A percentile compares a stretch with the other conserved stretches of the same genome.
Conservation (phyloP, 2,888 invertebrate species). For the Lycocerus yunnanus region DNA sequence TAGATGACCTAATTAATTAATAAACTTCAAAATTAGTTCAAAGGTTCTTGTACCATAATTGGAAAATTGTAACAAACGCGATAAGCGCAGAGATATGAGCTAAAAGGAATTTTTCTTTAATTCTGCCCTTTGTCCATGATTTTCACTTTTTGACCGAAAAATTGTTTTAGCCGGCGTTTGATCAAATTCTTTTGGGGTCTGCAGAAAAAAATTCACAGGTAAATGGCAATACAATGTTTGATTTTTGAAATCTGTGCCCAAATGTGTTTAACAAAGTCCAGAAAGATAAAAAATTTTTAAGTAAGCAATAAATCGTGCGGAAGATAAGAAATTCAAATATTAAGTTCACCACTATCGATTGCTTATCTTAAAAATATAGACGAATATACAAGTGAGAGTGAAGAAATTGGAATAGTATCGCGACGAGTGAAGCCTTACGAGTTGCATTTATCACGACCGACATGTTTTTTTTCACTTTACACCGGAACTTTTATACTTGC, state of each 20-base stretch:
- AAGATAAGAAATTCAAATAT: background rate
- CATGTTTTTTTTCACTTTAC: background rate
- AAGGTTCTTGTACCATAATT: background rate
- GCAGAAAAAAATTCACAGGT: too few species aligned
- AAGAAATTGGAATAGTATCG: conserved; percentile 17
- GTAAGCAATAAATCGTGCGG: background rate
- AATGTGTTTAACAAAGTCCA: background rate
- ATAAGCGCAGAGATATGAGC: background rate
- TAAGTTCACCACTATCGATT: background rate
- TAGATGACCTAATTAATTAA: background rate
- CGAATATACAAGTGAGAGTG: conserved; percentile 1
- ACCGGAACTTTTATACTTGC: background rate
- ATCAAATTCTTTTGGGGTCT: too few species aligned
- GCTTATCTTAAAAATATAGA: background rate
- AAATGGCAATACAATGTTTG: too few species aligned
- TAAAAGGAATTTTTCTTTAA: background rate
- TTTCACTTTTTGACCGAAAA: too few species aligned
- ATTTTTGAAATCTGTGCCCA: too few species aligned
- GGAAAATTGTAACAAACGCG: background rate
- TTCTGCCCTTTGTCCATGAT: background rate
- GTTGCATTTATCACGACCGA: conserved; percentile 4
- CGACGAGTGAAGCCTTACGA: conserved; percentile 11
- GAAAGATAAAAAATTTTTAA: background rate
- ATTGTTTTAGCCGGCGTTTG: too few species aligned
- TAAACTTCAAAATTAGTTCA: background rate